Conservation (phyloP, 2,888 invertebrate species). For the Xestia xanthographa region DNA sequence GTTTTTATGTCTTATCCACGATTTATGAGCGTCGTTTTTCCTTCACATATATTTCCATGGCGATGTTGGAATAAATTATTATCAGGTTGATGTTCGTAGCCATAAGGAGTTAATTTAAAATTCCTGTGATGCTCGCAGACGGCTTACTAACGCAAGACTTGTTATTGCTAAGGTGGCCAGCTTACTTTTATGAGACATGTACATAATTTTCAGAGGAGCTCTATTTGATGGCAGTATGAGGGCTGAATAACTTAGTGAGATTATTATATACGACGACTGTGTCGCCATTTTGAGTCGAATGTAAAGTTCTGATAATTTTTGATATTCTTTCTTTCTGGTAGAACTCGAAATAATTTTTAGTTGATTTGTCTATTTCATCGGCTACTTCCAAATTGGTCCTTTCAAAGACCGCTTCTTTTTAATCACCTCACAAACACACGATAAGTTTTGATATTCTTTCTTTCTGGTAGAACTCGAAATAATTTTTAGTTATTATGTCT, state of each 20-base stretch:
- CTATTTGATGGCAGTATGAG: slow-evolving; percentile 18
- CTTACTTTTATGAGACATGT: slow-evolving; percentile 37
- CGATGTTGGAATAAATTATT: slow-evolving; percentile 32
- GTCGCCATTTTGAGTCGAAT: slow-evolving; percentile 9
- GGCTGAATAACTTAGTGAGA: slow-evolving; percentile 34
- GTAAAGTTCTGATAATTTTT: no score
- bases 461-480: not conserved
- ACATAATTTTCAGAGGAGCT: slow-evolving; percentile 17
- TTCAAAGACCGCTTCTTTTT: not conserved
- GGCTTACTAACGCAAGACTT: slow-evolving; percentile 12
- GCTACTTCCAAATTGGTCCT: not conserved
- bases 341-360: not conserved
- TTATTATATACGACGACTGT: slow-evolving; percentile 23
- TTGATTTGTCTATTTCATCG: not conserved
- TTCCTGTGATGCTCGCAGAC: slow-evolving; percentile 14
- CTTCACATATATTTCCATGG: slow-evolving; percentile 54
- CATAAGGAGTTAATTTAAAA: slow-evolving; percentile 43
- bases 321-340: not conserved
- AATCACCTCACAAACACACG: not conserved
- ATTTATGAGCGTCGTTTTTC: slow-evolving; percentile 58
- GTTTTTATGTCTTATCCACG: slow-evolving; percentile 60
- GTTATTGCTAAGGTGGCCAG: slow-evolving; percentile 32
- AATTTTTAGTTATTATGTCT: not conserved
- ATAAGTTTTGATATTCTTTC: not conserved
- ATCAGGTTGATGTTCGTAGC: slow-evolving; percentile 28